Conservation (phyloP, 2,888 invertebrate genomes). For the Synanthedon formicaeformis region DNA sequence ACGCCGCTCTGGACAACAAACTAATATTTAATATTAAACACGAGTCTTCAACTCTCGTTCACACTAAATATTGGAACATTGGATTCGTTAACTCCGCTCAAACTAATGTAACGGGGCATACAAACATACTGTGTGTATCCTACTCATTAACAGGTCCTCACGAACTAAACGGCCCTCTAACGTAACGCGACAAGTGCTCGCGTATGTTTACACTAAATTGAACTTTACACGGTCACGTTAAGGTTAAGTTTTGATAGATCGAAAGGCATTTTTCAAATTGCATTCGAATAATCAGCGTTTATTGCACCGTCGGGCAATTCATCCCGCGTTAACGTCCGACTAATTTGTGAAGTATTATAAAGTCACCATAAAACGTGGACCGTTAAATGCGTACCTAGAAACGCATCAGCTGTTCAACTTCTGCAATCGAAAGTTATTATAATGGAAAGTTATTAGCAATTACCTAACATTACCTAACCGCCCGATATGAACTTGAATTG, state of each 20-base stretch:
- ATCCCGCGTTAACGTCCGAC: slow-evolving; percentile 61
- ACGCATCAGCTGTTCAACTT: slow-evolving; percentile 40
- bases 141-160: slow-evolving; percentile 63
- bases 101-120: slow-evolving; percentile 60
- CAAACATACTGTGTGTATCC: slow-evolving; percentile 57
- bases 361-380: slow-evolving; percentile 42
- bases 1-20: slow-evolving; percentile 45
- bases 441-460: not conserved
- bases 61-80: slow-evolving; percentile 60
- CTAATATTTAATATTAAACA: slow-evolving; percentile 63
- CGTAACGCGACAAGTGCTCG: slow-evolving; percentile 14
- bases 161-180: slow-evolving; percentile 14
- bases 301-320: slow-evolving; percentile 63
- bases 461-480: not conserved
- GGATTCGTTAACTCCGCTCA: slow-evolving; percentile 54
- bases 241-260: not conserved
- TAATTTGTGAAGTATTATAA: slow-evolving; percentile 66
- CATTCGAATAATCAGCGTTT: slow-evolving; percentile 53
- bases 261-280: slow-evolving; percentile 27
- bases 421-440: slow-evolving; percentile 9
- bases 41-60: slow-evolving; percentile 53
- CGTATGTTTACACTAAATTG: slow-evolving; percentile 6
- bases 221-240: slow-evolving; percentile 19
- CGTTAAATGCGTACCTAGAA: slow-evolving; percentile 25
- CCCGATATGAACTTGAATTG: too few species aligned